Evolutionary conservation across 1,140 invertebrate species (phyloP).

Genomic region (Orchestia grillus): DNA sequence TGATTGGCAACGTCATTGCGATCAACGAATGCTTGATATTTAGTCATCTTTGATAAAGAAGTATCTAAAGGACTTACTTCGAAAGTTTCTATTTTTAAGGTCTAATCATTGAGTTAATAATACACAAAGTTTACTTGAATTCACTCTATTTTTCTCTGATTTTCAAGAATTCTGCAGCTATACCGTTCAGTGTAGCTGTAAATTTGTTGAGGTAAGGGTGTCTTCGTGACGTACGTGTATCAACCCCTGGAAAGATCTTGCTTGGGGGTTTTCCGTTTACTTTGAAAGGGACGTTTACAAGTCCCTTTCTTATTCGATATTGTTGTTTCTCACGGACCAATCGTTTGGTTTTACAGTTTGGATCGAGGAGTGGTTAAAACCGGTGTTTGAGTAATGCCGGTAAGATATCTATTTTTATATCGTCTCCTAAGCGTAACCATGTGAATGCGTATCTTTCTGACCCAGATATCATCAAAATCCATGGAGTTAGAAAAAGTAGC

Average conservation of each 20-base stretch:
- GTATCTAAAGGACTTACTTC: neutral
- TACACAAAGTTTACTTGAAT: neutral
- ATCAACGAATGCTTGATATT: neutral
- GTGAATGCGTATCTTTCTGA: too few relatives aligned
- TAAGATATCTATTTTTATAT: too few relatives aligned
- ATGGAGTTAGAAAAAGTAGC: too few relatives aligned
- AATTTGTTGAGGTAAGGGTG: neutral
- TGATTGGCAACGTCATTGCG: neutral
- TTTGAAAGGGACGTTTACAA: neutral
- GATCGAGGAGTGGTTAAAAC: too few relatives aligned
- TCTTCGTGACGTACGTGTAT: neutral
- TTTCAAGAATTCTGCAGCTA: neutral
- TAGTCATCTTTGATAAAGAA: neutral
- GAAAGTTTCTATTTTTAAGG: neutral
- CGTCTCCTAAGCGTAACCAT: too few relatives aligned
- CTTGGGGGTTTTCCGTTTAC: neutral
- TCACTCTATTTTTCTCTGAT: neutral
- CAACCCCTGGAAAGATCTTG: neutral
- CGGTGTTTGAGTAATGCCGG: too few relatives aligned
- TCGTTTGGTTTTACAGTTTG: too few relatives aligned
- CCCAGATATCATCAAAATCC: too few relatives aligned
- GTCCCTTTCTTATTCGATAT: neutral
- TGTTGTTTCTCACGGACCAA: too few relatives aligned
- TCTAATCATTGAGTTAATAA: neutral
- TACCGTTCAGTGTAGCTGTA: neutral